These are phyloP conservation scores for Istiophorus platypterus DNA, from an alignment of 2,113 vertebrate genomes.

Conservation along the genomic window DNA sequence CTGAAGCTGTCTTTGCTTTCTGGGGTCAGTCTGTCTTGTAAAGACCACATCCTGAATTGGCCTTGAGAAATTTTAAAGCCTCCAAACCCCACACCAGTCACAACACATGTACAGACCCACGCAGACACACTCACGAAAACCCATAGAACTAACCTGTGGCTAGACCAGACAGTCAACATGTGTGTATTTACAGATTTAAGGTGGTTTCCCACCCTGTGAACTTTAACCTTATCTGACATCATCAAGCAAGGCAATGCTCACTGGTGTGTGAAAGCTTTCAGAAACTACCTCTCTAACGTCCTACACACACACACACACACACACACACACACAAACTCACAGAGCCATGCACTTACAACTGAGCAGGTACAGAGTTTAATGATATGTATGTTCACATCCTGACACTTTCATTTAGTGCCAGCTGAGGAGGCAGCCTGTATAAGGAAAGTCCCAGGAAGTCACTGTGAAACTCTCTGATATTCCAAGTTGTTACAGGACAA, in stretches of 20 bases:
- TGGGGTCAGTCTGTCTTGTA: slow-evolving; percentile 47
- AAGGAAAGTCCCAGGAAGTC: slow-evolving; percentile 66
- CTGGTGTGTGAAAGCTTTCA: slow-evolving; percentile 42
- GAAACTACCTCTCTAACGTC: slow-evolving; percentile 18
- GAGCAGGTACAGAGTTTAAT: slow-evolving; percentile 15
- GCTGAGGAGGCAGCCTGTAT: neutral
- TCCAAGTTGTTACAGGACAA: slow-evolving; percentile 22
- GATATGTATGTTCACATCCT: slow-evolving; percentile 28
- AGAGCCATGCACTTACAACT: slow-evolving; percentile 15
- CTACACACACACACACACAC: slow-evolving; percentile 30
- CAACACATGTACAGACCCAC: slow-evolving; percentile 29
- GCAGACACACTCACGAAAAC: slow-evolving; percentile 3
- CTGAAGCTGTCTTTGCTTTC: slow-evolving; percentile 32
- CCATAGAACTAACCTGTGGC: neutral
- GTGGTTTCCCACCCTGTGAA: slow-evolving; percentile 69
- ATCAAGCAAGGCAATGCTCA: slow-evolving; percentile 28
- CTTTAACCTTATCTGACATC: slow-evolving; percentile 51
- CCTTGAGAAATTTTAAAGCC: slow-evolving; percentile 52
- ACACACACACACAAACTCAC: neutral
- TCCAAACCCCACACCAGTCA: slow-evolving; percentile 24
- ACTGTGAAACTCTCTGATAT: slow-evolving; percentile 18
- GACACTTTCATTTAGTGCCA: slow-evolving; percentile 9
- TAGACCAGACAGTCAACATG: slow-evolving; percentile 42
- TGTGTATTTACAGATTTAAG: slow-evolving; percentile 70
- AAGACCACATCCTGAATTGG: slow-evolving; percentile 51